A percentile compares a stretch with the other conserved stretches of the same genome.
These are phyloP conservation scores for Setophaga coronata DNA, from an alignment of 2,113 vertebrate genomes.

Conservation along the genomic window DNA sequence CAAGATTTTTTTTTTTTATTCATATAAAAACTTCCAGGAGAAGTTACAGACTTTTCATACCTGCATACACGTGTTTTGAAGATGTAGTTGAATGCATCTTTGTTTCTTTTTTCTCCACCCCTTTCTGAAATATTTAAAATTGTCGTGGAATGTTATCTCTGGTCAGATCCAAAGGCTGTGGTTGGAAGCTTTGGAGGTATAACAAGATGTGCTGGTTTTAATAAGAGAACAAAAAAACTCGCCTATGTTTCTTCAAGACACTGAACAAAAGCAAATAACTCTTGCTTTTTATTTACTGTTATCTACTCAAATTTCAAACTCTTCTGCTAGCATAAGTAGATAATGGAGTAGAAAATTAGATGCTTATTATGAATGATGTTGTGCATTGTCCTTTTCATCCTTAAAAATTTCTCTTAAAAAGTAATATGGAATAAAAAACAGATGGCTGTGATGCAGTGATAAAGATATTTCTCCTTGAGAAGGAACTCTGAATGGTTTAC, in stretches of 20 bases:
- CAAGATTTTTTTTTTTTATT: neutral
- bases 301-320: neutral
- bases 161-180: neutral
- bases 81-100: neutral
- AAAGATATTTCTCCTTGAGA: neutral
- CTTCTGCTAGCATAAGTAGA: neutral
- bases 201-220: neutral
- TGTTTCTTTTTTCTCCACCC: accelerated
- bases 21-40: neutral
- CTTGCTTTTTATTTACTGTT: neutral
- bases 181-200: neutral
- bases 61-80: neutral
- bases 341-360: neutral
- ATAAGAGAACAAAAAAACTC: neutral
- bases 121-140: neutral
- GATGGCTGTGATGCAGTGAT: neutral
- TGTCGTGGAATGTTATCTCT: neutral
- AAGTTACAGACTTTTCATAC: neutral
- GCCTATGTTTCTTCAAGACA: neutral
- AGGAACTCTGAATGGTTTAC: neutral
- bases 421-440: neutral
- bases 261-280: neutral
- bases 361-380: neutral
- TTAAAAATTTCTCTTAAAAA: neutral
- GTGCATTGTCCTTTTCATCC: neutral